Conservation (phyloP, 2,888 invertebrate species). For the Crepidodera aurea region DNA sequence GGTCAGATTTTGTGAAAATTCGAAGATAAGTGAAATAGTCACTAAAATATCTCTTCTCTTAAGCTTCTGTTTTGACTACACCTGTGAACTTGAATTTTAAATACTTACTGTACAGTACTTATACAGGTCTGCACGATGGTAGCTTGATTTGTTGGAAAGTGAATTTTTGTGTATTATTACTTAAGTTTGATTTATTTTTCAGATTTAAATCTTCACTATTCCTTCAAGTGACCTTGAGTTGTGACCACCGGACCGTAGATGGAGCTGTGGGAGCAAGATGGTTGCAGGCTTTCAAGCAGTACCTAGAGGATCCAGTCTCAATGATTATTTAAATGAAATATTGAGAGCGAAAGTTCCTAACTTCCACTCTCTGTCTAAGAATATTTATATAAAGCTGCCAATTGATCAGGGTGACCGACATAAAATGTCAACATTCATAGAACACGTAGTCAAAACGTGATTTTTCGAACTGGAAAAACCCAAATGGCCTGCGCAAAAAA, state of each 20-base stretch:
- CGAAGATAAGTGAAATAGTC: too few relatives aligned
- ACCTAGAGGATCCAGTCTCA: slow-evolving; percentile 89
- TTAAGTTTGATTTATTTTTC: too few relatives aligned
- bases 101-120: too few relatives aligned
- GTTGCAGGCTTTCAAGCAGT: slow-evolving; percentile 88
- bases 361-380: slow-evolving; percentile 10
- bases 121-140: too few relatives aligned
- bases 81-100: too few relatives aligned
- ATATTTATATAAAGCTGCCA: slow-evolving; percentile 34
- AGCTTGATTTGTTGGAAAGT: too few relatives aligned
- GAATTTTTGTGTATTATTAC: too few relatives aligned
- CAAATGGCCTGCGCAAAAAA: background rate
- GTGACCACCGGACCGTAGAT: slow-evolving; percentile 97
- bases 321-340: slow-evolving; percentile 82
- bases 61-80: too few relatives aligned
- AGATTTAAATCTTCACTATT: slow-evolving; percentile 79
- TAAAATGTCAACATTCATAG: slow-evolving; percentile 9
- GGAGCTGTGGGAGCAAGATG: slow-evolving; percentile 98
- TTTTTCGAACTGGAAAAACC: background rate
- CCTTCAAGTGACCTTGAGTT: slow-evolving; percentile 92
- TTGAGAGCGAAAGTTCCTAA: slow-evolving; percentile 9
- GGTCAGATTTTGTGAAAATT: too few relatives aligned
- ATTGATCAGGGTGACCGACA: slow-evolving; percentile 24
- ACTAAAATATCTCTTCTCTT: too few relatives aligned
- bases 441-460: slow-evolving; percentile 24